phyloP scores from a whole-genome alignment of 1,140 invertebrate genomes.

The Berghia stephanieae region DNA sequence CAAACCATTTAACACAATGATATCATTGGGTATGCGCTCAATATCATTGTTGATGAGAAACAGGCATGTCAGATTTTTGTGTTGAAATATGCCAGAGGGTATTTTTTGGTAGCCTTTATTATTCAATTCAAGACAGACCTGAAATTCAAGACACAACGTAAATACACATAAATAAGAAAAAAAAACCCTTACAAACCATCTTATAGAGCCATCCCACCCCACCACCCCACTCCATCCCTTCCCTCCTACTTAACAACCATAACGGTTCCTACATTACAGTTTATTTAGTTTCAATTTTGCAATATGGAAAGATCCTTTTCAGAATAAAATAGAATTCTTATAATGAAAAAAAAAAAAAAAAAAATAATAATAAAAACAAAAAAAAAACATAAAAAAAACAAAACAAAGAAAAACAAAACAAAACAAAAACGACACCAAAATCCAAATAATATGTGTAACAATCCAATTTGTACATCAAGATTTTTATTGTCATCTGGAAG shows the following conservation, averaged over 20 bases:
- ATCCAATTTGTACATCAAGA: no score
- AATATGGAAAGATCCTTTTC: conserved; percentile 1
- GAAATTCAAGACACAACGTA: neutral
- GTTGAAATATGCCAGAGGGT: conserved; percentile 46
- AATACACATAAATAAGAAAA: neutral
- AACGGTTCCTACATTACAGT: neutral
- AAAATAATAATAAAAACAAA: no score
- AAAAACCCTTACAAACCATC: neutral
- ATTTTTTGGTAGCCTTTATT: conserved; percentile 37
- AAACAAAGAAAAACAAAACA: no score
- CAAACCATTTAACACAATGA: conserved; percentile 45
- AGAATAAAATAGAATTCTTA: no score
- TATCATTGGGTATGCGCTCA: conserved; percentile 48
- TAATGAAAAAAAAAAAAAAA: no score
- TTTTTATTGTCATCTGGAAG: no score
- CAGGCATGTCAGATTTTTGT: conserved; percentile 47
- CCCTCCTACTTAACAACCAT: no score
- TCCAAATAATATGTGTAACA: no score
- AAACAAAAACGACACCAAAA: no score
- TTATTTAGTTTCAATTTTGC: neutral
- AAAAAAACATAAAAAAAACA: no score
- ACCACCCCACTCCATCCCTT: no score
- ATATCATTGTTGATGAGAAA: conserved; percentile 53
- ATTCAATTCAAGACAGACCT: conserved; percentile 49
- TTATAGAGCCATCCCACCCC: no score